Evolutionary conservation across 1,140 invertebrate genomes (phyloP).

Genomic region (Brachionus rotundiformis): DNA sequence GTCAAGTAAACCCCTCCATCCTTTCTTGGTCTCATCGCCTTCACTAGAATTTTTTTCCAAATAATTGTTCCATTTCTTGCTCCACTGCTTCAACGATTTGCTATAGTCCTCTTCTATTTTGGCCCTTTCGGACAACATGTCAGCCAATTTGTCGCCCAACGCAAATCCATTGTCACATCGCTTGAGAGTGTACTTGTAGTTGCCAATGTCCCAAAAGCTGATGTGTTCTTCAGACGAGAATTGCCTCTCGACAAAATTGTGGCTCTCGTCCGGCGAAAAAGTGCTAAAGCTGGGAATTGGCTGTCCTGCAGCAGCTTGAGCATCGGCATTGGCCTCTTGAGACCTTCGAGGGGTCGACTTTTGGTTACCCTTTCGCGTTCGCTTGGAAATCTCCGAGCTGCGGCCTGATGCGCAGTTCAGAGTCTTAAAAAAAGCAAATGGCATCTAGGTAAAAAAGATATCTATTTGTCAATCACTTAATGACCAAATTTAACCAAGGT

Average conservation of each 20-base stretch:
- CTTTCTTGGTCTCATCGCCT: slow-evolving; percentile 92
- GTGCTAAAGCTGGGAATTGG: background rate
- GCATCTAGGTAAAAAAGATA: background rate
- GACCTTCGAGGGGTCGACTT: background rate
- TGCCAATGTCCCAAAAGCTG: slow-evolving; percentile 73
- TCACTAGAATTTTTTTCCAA: slow-evolving; percentile 87
- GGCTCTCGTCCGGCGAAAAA: background rate
- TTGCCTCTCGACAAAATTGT: background rate
- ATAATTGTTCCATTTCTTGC: slow-evolving; percentile 94
- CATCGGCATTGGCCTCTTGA: background rate
- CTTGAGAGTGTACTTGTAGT: slow-evolving; percentile 92
- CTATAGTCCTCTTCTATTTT: slow-evolving; percentile 96
- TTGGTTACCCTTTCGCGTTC: background rate
- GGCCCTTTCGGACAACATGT: slow-evolving; percentile 62
- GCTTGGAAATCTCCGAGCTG: background rate
- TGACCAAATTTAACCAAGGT: background rate
- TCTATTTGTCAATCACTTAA: background rate
- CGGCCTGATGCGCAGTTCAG: background rate
- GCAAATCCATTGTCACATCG: slow-evolving; percentile 84
- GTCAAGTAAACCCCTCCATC: slow-evolving; percentile 89
- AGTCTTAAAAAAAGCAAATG: background rate
- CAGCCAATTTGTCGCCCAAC: slow-evolving; percentile 58
- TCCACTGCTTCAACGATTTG: slow-evolving; percentile 86
- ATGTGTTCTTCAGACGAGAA: background rate
- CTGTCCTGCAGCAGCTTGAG: background rate